A percentile compares a stretch with the other conserved stretches of the same genome.
phyloP scores from a whole-genome alignment of 2,797 vertebrate species.

The Pseudomugil tenellus region DNA sequence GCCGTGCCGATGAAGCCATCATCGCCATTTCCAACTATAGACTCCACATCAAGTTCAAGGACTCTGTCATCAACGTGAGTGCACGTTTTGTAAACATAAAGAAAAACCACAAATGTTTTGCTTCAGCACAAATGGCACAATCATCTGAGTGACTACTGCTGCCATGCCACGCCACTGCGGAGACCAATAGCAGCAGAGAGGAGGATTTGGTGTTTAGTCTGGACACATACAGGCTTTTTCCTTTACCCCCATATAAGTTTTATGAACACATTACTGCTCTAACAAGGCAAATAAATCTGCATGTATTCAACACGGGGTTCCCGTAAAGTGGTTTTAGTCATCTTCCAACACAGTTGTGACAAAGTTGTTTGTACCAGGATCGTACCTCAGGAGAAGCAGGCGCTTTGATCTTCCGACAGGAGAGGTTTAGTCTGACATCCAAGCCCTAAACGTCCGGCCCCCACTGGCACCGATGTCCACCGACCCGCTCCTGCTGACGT shows the following conservation, averaged over 20 bases:
- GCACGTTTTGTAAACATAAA: slow-evolving; percentile 12
- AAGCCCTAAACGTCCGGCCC: slow-evolving; percentile 33
- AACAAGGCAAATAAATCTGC: slow-evolving; percentile 37
- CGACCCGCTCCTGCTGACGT: slow-evolving; percentile 62
- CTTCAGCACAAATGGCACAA: slow-evolving; percentile 6
- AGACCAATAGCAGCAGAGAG: slow-evolving; percentile 35
- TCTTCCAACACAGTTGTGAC: slow-evolving; percentile 26
- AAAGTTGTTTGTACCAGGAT: slow-evolving; percentile 23
- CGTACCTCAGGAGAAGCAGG: slow-evolving; percentile 21
- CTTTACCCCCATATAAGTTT: slow-evolving; percentile 28
- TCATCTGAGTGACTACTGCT: slow-evolving; percentile 12
- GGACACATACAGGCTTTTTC: slow-evolving; percentile 31
- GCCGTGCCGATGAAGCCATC: slow-evolving; percentile 92
- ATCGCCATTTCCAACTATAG: slow-evolving; percentile 99
- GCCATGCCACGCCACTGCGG: slow-evolving; percentile 21
- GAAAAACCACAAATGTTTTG: slow-evolving; percentile 23
- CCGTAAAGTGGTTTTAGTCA: slow-evolving; percentile 23
- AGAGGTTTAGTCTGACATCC: slow-evolving; percentile 56
- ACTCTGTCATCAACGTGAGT: slow-evolving; percentile 97
- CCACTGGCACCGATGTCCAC: slow-evolving; percentile 51
- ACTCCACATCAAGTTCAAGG: slow-evolving; percentile 98
- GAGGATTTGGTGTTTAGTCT: slow-evolving; percentile 32
- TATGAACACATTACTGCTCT: slow-evolving; percentile 46
- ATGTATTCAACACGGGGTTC: slow-evolving; percentile 11
- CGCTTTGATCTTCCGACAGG: slow-evolving; percentile 49